Evolutionary conservation across 2,888 invertebrate genomes (phyloP), one percentile per base, ranked within the genome.

Genomic region (Plagodis pulveraria): DNA sequence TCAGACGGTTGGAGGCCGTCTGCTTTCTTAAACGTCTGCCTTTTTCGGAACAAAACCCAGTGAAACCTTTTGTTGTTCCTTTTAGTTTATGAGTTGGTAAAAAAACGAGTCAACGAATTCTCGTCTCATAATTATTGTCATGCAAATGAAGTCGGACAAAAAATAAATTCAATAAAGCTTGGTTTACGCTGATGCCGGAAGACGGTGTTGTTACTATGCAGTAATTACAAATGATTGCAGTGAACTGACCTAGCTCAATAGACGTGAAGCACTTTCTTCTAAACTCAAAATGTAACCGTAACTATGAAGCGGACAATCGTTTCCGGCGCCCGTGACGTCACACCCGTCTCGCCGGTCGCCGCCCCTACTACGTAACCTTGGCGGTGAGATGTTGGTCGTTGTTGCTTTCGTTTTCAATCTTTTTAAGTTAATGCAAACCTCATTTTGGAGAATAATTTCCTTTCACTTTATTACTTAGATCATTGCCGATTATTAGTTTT

Each of bases 311-410:
- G 88, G 86, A 83, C 84, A 81, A 82, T 84, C 86, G 87, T 88
- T 90, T 91, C 91, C 91, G 91, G 89, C 91, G 91, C 89, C 91
- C 83, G 90, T 92, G 91, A 91, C 92, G 91, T 91, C 90, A 91
- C 77, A 66, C 70, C 76, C 79, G 87, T 84, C 89, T 83, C 86
- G 85, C 84, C 87, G 88, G 85, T 84, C 87, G 88, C 86, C 85
- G 89, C 88, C 86, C 89, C 84, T 86, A 83, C 86, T 76, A 83
- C 84, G 85, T 82, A 87, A 86, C 87, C 87, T 88, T 88, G 88
- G 83, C 81, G 66, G 66, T 56, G 69, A 67, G 66, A 67, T 67
- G 71, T 65, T 61, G 65, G 62, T 63, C 62, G 50, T 56, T 65
- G 57, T 63, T 60, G 67, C 87, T 88, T 87, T 89, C 88, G 72